Base-by-base conservation (phyloP, 2,888 invertebrate genomes). In the Heliconius aoede region DNA sequence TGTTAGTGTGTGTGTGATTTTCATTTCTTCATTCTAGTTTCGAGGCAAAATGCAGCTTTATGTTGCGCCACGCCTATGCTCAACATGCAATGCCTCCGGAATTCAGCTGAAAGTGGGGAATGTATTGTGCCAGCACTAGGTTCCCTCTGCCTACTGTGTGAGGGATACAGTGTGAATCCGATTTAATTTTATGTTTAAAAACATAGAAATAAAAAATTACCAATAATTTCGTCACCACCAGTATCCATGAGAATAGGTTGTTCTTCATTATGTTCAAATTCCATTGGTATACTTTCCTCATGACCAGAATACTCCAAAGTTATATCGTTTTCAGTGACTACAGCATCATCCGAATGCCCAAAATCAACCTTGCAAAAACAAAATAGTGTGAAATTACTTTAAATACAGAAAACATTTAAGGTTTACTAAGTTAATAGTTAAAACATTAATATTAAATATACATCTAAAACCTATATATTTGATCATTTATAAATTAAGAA, bases 181-280 rank as follows among this genome's bases (percentile, higher is more conserved):
- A n/a, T n/a, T n/a, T n/a, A n/a, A n/a, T n/a, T n/a, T n/a, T n/a
- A n/a, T n/a, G n/a, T n/a, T n/a, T 46, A 46, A 46, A 46, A 46
- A 46, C 18, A 46, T 18, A 46, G 26, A 36, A n/a, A 58, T 58
- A 18, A 26, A 46, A 60, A 71, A 68, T 84, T 88, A 94, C 94
- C 90, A 84, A 93, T 92, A 73, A 93, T 90, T 87, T 93, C 94
- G 85, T 94, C 93, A 83, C 82, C 85, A n/a, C 87, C 90, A 21
- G 92, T 87, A 55, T 93, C 93, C 91, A 94, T 91, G 0, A 93
- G 85, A 78, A 90, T 89, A 40, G 89, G 86, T 69, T 91, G 89
- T 72, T 92, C 93, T 72, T 91, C 89, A 77, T 89, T 88, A 28
- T 89, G 86, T 62, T 90, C 91, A 86, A 92, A 91, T 67, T 93